These are phyloP conservation scores for Lycocerus yunnanus DNA, from an alignment of 2,888 invertebrate genomes.

Conservation along the genomic window DNA sequence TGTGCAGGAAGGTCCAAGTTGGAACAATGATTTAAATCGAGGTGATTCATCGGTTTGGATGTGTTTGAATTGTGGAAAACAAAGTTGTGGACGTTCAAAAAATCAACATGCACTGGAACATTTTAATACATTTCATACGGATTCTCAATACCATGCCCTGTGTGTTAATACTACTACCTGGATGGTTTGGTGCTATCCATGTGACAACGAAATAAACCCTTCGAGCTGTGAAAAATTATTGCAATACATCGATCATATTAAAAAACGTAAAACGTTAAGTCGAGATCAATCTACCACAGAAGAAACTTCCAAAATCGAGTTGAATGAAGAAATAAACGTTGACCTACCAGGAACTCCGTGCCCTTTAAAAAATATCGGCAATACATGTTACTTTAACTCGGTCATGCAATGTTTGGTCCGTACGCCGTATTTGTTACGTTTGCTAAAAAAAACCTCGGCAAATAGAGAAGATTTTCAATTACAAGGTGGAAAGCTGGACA, in stretches of 20 bases:
- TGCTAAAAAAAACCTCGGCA: slow-evolving; percentile 70
- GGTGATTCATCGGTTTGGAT: slow-evolving; percentile 69
- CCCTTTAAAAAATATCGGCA: slow-evolving; percentile 90
- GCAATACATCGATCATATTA: too few relatives aligned
- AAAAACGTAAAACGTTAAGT: too few relatives aligned
- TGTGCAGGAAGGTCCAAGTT: slow-evolving; percentile 31
- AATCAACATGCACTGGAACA: slow-evolving; percentile 77
- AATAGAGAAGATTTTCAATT: slow-evolving; percentile 71
- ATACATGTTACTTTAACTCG: slow-evolving; percentile 97
- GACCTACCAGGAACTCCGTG: slow-evolving; percentile 62
- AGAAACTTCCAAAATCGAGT: too few relatives aligned
- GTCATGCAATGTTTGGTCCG: slow-evolving; percentile 91
- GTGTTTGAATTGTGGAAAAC: slow-evolving; percentile 81
- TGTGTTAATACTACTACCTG: slow-evolving; percentile 73
- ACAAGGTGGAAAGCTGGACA: slow-evolving; percentile 71
- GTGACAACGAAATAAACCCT: slow-evolving; percentile 70
- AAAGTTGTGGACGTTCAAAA: slow-evolving; percentile 72
- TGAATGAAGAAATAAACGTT: background rate
- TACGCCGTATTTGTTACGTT: slow-evolving; percentile 74
- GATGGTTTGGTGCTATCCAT: slow-evolving; percentile 80
- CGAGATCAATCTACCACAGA: too few relatives aligned
- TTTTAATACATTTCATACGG: slow-evolving; percentile 66
- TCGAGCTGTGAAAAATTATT: slow-evolving; percentile 59
- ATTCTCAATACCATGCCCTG: slow-evolving; percentile 74
- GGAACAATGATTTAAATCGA: slow-evolving; percentile 41